Base-by-base conservation (phyloP, 1,140 invertebrate species). In the Sweltsa coloradensis region DNA sequence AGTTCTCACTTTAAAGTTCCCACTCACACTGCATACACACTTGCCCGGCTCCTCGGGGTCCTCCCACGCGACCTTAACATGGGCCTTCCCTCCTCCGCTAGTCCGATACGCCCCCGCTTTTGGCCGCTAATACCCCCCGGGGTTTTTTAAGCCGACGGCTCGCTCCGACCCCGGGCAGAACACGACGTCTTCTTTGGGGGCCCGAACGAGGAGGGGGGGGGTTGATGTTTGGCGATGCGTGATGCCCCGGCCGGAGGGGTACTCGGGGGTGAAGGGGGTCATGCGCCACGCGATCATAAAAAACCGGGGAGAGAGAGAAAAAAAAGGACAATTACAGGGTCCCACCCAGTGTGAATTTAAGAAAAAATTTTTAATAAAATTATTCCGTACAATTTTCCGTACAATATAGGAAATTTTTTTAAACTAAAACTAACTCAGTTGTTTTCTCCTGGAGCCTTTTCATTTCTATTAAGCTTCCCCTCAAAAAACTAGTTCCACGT, bases 201-300 rank as follows among this genome's bases (percentile, higher is more conserved):
- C n/a, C 93, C 92, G 68, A 99, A 99, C 0, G 94, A 97, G n/a
- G 96, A 96, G 59, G 97, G 49, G 85, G 69, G 63, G 81, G 76
- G 0, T 97, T 99, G 22, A 99, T 79, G 66, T 99, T 99, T 99
- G 4, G 92, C 84, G 52, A 99, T 98, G 0, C 56, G 99, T 89
- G 2, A 98, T 76, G 52, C 97, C 87, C n/a, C 94, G 70, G 0
- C 97, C 96, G 9, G 74, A 62, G 0, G 94, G 92, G 66, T 85
- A 97, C 62, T 99, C 95, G 1, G 97, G 95, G 1, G 96, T 99
- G 60, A 79, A 85, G 1, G 99, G 64, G 0, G 79, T 89, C 61
- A 99, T 74, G 53, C 81, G 80, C 96, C 96, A 99, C 0, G 95
- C 94, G 2, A 98, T 87, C 94, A 99, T 99, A 16, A 94, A 96